A percentile compares a stretch with the other conserved stretches of the same genome.
These are phyloP conservation scores for Muricea muricata DNA, from an alignment of 92 coral and sea anemone species.

Conservation along the genomic window DNA sequence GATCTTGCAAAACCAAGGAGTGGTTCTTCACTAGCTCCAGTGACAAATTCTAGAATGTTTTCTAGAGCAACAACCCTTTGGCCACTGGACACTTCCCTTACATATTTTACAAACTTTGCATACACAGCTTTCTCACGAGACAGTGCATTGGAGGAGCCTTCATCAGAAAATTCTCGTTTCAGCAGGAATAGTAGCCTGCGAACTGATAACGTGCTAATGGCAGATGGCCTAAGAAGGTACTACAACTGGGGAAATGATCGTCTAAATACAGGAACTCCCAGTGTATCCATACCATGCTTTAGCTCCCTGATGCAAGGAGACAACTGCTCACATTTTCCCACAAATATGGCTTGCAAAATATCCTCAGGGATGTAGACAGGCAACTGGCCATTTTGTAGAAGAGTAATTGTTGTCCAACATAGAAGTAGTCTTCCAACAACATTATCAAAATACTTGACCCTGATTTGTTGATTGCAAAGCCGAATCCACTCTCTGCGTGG, in stretches of 20 bases:
- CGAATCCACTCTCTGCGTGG: conserved; percentile 70
- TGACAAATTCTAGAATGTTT: conserved; percentile 50
- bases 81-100: conserved; percentile 64
- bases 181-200: conserved; percentile 33
- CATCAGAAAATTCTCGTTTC: conserved; percentile 58
- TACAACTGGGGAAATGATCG: conserved; percentile 55
- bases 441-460: conserved; percentile 57
- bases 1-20: conserved; percentile 35
- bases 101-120: conserved; percentile 51
- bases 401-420: conserved; percentile 60
- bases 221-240: conserved; percentile 58
- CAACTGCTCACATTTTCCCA: not conserved
- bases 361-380: conserved; percentile 60
- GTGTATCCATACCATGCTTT: conserved; percentile 59
- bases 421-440: conserved; percentile 64
- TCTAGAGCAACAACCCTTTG: conserved; percentile 39
- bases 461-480: conserved; percentile 52
- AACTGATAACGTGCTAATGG: conserved; percentile 38
- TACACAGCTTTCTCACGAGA: conserved; percentile 49
- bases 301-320: conserved; percentile 52
- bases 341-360: conserved; percentile 45
- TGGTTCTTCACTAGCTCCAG: conserved; percentile 55
- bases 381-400: conserved; percentile 64
- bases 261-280: conserved; percentile 58
- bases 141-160: conserved; percentile 45